Conservation (phyloP, 1,140 invertebrate genomes). For the Diabrotica virgifera region DNA sequence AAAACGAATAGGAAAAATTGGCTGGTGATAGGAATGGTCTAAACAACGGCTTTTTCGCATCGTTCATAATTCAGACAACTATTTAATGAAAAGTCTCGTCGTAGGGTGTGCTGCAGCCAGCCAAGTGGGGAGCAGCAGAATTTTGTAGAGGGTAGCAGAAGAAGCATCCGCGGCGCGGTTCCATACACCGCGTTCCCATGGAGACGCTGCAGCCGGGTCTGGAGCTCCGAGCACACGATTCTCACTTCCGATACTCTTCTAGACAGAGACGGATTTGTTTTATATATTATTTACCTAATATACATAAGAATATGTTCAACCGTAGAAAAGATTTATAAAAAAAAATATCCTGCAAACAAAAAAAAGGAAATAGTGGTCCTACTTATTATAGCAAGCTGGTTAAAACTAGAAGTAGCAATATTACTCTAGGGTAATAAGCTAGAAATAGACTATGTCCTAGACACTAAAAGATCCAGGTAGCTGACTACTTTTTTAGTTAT, state of each 20-base stretch:
- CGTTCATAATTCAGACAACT: slow-evolving; percentile 17
- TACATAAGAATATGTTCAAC: no score
- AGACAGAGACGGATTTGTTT: background rate
- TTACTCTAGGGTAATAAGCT: no score
- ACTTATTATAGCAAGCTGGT: no score
- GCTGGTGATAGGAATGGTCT: background rate
- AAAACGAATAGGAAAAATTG: background rate
- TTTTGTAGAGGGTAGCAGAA: background rate
- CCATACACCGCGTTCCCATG: slow-evolving; percentile 18
- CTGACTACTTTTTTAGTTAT: no score
- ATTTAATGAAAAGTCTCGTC: slow-evolving; percentile 21
- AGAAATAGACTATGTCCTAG: no score
- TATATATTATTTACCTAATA: no score
- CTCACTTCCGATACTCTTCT: background rate
- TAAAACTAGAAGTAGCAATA: no score
- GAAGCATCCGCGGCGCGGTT: background rate
- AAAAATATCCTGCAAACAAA: no score
- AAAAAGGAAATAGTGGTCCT: no score
- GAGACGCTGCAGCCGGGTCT: slow-evolving; percentile 23
- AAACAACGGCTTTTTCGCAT: slow-evolving; percentile 3
- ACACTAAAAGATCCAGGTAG: no score
- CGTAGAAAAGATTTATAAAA: no score
- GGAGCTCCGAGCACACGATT: slow-evolving; percentile 4
- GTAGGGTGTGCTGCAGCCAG: slow-evolving; percentile 8
- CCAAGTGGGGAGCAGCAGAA: no score